These are phyloP conservation scores for Leptopilina syphax DNA, from an alignment of 2,888 invertebrate species.

Conservation along the genomic window DNA sequence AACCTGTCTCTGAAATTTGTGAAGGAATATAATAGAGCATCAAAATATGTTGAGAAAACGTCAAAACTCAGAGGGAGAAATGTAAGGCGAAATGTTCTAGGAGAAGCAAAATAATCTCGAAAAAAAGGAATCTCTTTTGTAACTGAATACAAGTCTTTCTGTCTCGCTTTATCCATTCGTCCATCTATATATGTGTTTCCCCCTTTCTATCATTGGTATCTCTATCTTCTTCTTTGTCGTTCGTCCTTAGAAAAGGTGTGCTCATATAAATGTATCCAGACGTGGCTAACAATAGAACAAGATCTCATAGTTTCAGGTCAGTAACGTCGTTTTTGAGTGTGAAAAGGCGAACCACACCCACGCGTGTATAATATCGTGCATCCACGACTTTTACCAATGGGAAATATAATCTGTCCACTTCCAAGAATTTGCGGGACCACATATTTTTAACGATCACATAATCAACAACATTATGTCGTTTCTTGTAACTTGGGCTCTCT, in stretches of 20 bases:
- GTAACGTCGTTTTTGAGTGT: conserved; percentile 47
- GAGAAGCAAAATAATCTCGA: conserved; percentile 8
- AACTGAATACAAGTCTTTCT: conserved; percentile 48
- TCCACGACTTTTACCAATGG: neutral
- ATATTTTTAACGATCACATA: conserved; percentile 37
- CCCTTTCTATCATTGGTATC: neutral
- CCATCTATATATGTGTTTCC: neutral
- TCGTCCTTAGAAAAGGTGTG: conserved; percentile 33
- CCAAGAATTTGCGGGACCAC: conserved; percentile 18
- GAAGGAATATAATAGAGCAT: conserved; percentile 56
- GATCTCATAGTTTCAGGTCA: conserved; percentile 49
- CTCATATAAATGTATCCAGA: conserved; percentile 46
- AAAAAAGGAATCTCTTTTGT: conserved; percentile 45
- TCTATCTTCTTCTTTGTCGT: conserved; percentile 18
- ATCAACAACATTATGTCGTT: conserved; percentile 33
- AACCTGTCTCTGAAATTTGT: conserved; percentile 27
- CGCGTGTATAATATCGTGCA: conserved; percentile 32
- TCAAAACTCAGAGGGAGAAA: conserved; percentile 61
- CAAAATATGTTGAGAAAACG: conserved; percentile 67
- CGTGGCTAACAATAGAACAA: conserved; percentile 46
- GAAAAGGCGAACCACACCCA: conserved; percentile 51
- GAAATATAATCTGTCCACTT: conserved; percentile 46
- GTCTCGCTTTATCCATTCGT: conserved; percentile 34
- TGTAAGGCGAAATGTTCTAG: conserved; percentile 49
- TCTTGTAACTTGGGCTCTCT: neutral